Evolutionary conservation across 2,888 invertebrate genomes (phyloP).

Genomic region (Leptothorax acervorum): DNA sequence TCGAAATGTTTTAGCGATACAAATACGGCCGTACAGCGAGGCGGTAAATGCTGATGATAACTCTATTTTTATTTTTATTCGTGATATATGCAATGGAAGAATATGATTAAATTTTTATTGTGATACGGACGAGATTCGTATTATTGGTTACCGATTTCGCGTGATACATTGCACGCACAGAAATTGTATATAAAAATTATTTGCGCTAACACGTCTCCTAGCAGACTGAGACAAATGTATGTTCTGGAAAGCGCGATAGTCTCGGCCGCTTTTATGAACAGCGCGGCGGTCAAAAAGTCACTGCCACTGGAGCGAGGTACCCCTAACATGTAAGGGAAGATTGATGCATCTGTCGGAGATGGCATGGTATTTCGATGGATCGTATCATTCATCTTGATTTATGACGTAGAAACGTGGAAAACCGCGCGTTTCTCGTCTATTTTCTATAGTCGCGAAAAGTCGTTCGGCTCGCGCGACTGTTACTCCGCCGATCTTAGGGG

Average conservation of each 20-base stretch:
- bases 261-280: slow-evolving; percentile 58
- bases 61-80: slow-evolving; percentile 6
- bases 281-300: slow-evolving; percentile 67
- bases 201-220: background rate
- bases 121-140: background rate
- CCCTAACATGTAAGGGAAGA: slow-evolving; percentile 63
- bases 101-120: background rate
- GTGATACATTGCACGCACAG: too few species aligned
- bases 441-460: slow-evolving; percentile 44
- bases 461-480: slow-evolving; percentile 16
- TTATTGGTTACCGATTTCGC: background rate
- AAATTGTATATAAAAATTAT: slow-evolving; percentile 15
- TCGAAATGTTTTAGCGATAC: background rate
- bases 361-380: slow-evolving; percentile 60
- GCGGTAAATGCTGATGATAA: background rate
- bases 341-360: slow-evolving; percentile 69
- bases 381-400: slow-evolving; percentile 71
- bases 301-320: slow-evolving; percentile 63
- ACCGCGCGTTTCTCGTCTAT: slow-evolving; percentile 48
- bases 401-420: slow-evolving; percentile 58
- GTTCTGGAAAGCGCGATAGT: slow-evolving; percentile 49
- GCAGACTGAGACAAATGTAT: slow-evolving; percentile 20
- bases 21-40: background rate
- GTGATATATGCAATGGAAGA: background rate
- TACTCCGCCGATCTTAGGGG: slow-evolving; percentile 25